A percentile compares a stretch with the other conserved stretches of the same genome.
Conservation (phyloP, 1,140 invertebrate genomes). For the Dolichoris vasculosae region DNA sequence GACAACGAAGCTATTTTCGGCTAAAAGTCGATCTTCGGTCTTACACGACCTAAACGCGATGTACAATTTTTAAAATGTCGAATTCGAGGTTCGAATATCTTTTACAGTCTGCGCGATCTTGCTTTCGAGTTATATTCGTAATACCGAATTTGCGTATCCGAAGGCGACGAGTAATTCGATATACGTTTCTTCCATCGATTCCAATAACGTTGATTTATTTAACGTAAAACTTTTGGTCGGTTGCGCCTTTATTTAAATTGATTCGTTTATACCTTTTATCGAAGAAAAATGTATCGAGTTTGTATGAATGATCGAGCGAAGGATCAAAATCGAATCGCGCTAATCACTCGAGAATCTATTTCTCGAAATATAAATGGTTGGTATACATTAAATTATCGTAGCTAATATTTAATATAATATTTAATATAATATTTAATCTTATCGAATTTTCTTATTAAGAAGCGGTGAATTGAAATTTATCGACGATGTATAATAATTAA, state of each 20-base stretch:
- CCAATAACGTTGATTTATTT: not conserved
- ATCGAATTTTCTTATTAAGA: not conserved
- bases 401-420: too few relatives aligned
- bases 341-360: too few relatives aligned
- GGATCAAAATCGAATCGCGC: not conserved
- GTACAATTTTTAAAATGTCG: not conserved
- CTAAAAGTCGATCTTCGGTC: slow-evolving; percentile 5
- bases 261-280: not conserved
- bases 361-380: too few relatives aligned
- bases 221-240: not conserved
- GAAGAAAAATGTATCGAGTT: not conserved
- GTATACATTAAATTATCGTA: too few relatives aligned
- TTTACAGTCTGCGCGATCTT: not conserved
- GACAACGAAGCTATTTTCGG: not conserved
- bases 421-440: not conserved
- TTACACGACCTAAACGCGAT: not conserved
- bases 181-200: not conserved
- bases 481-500: too few relatives aligned
- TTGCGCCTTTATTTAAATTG: not conserved
- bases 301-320: not conserved
- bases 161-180: not conserved
- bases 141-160: not conserved
- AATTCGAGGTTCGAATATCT: not conserved
- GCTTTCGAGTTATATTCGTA: not conserved
- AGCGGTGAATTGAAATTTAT: not conserved